These are phyloP conservation scores for Arctocebus calabarensis DNA, from an alignment of 2,797 vertebrate species.

Conservation along the genomic window DNA sequence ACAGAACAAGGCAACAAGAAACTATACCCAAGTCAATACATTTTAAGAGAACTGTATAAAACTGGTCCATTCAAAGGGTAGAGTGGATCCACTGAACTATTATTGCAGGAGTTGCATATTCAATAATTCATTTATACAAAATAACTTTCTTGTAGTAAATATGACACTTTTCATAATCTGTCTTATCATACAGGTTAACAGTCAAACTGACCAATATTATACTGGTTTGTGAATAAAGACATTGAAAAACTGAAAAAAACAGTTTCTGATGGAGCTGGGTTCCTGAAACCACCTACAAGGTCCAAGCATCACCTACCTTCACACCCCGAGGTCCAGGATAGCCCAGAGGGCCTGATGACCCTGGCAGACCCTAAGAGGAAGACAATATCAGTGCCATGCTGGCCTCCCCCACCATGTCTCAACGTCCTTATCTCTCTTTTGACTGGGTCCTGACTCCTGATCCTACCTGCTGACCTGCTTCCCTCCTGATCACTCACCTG, in stretches of 20 bases:
- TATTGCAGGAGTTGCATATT: not conserved
- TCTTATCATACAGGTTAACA: constrained; percentile 34
- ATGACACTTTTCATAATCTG: not conserved
- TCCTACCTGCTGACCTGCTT: not conserved
- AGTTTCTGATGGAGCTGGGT: not conserved
- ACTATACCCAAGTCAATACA: not conserved
- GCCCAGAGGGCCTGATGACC: constrained; percentile 92
- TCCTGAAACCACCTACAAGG: not conserved
- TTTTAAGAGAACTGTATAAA: not conserved
- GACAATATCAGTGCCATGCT: not conserved
- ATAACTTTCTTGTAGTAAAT: constrained; percentile 26
- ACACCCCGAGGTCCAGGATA: constrained; percentile 96
- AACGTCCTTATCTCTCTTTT: not conserved
- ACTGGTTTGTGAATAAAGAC: constrained; percentile 76
- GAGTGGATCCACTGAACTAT: not conserved
- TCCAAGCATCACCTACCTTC: constrained; percentile 90
- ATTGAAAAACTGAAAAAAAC: constrained; percentile 66
- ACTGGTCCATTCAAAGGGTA: not conserved
- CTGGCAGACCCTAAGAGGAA: constrained; percentile 89
- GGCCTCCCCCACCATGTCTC: not conserved
- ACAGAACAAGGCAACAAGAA: constrained; percentile 21
- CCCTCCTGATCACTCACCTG: constrained; percentile 88
- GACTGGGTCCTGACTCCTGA: not conserved
- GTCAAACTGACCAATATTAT: constrained; percentile 24
- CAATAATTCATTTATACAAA: constrained; percentile 4